Percentiles rank a stretch among this genome's conserved stretches.
phyloP scores from a whole-genome alignment of 2,113 vertebrate genomes.

The Hippocampus abdominalis region DNA sequence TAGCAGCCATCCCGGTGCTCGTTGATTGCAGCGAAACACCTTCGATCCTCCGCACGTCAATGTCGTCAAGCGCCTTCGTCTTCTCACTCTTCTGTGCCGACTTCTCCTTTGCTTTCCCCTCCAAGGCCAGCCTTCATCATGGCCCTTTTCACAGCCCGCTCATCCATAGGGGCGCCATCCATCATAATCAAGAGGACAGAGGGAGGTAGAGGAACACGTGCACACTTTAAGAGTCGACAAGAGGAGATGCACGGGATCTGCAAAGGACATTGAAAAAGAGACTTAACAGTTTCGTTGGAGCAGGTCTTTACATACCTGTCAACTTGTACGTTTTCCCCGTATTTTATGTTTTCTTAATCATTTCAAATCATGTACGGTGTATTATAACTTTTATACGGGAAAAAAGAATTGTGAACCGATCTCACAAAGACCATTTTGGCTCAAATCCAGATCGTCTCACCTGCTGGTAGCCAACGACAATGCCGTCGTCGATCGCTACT shows the following conservation, averaged over 20 bases:
- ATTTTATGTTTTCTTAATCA: too few relatives aligned
- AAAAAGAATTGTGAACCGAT: too few relatives aligned
- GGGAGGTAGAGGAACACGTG: conserved; percentile 24
- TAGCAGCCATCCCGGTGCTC: neutral
- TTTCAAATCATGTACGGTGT: too few relatives aligned
- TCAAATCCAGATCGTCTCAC: too few relatives aligned
- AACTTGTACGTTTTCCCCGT: too few relatives aligned
- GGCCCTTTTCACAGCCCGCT: conserved; percentile 53
- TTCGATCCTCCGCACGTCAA: conserved; percentile 14
- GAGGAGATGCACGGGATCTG: conserved; percentile 21
- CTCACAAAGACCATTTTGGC: too few relatives aligned
- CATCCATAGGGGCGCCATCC: conserved; percentile 68
- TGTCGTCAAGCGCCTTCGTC: conserved; percentile 15
- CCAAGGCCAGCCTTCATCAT: conserved; percentile 68
- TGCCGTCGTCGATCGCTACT: too few relatives aligned
- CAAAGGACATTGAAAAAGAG: neutral
- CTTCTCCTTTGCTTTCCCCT: conserved; percentile 31
- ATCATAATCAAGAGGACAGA: conserved; percentile 64
- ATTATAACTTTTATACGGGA: too few relatives aligned
- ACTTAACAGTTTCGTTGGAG: neutral
- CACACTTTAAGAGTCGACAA: conserved; percentile 22
- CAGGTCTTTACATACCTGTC: too few relatives aligned
- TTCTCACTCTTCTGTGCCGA: conserved; percentile 16
- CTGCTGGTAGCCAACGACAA: too few relatives aligned
- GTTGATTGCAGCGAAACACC: neutral